Evolutionary conservation across 2,888 invertebrate species (phyloP).

Genomic region (Agapostemon virescens): DNA sequence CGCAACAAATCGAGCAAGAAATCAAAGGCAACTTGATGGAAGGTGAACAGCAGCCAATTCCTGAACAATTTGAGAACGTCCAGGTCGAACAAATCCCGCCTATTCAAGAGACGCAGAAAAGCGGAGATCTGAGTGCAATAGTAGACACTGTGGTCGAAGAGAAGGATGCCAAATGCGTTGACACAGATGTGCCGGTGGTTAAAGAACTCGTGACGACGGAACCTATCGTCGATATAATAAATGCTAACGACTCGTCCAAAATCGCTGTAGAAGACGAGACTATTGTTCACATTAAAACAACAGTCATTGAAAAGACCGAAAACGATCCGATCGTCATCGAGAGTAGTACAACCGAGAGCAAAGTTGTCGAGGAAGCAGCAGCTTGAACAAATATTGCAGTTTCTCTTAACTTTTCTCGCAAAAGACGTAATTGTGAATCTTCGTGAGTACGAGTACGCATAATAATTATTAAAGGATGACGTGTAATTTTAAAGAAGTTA

Average conservation of each 20-base stretch:
- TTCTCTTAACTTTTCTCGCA: constrained; percentile 8
- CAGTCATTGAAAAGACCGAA: constrained; percentile 59
- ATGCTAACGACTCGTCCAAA: constrained; percentile 48
- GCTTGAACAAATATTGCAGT: constrained; percentile 69
- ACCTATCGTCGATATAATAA: constrained; percentile 32
- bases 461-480: constrained; percentile 36
- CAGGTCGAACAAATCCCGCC: constrained; percentile 45
- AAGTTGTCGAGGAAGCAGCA: constrained; percentile 76
- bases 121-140: constrained; percentile 36
- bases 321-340: constrained; percentile 61
- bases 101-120: constrained; percentile 26
- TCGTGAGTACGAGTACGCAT: constrained; percentile 37
- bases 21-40: constrained; percentile 51
- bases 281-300: constrained; percentile 38
- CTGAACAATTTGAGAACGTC: constrained; percentile 61
- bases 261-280: constrained; percentile 44
- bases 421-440: constrained; percentile 39
- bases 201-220: constrained; percentile 12
- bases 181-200: constrained; percentile 29
- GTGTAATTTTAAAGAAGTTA: constrained; percentile 46
- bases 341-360: constrained; percentile 67
- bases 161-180: constrained; percentile 25
- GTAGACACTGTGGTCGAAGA: constrained; percentile 36
- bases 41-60: constrained; percentile 48
- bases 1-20: constrained; percentile 66